Base-by-base conservation (phyloP, 2,797 vertebrate genomes). In the Anguilla marmorata region DNA sequence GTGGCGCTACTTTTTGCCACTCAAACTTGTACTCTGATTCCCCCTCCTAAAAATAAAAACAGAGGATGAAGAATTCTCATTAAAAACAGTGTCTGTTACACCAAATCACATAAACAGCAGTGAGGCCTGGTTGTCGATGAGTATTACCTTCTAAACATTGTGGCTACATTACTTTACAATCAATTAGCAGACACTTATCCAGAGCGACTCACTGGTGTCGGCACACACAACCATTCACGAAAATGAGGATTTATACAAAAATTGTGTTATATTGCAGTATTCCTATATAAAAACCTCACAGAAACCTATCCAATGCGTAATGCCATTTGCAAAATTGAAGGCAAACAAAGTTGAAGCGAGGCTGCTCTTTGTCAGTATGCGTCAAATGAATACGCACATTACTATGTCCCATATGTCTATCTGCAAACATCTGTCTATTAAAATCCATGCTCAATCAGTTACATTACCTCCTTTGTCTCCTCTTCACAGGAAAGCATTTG, bases 1-100 rank as follows among this genome's bases (percentile, higher is more conserved):
- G 95, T 87, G 98, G 98, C 85, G 99, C 98, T 41, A 92, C 95
- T 92, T 99, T 99, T 94, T 99, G 99, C 99, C 99, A 99, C 95
- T 99, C 99, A 96, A 99, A 99, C 93, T 98, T 99, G 92, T 97
- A 99, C 76, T 99, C 99, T 0, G 97, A 97, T 87, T 99, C 97
- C 90, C 98, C 98, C 72, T 98, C 98, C 96, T 98, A 86, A 63
- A 93, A 92, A 90, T 92, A 86, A 48, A 11, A 48, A 11, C 91
- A 79, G 91, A 9, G 88, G 16, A 63, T 69, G 69, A 63, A 69
- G 74, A n/a, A 19, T 11, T 14, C 27, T 58, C 48, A 63, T 45
- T 76, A 45, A 45, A 30, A 87, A 63, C 76, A 82, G 33, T 7
- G 24, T 27, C 21, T 69, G 3, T 69, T n/a, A 69, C 8, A n/a